Evolutionary conservation across 2,888 invertebrate species (phyloP).

Genomic region (Corythucha ciliata): DNA sequence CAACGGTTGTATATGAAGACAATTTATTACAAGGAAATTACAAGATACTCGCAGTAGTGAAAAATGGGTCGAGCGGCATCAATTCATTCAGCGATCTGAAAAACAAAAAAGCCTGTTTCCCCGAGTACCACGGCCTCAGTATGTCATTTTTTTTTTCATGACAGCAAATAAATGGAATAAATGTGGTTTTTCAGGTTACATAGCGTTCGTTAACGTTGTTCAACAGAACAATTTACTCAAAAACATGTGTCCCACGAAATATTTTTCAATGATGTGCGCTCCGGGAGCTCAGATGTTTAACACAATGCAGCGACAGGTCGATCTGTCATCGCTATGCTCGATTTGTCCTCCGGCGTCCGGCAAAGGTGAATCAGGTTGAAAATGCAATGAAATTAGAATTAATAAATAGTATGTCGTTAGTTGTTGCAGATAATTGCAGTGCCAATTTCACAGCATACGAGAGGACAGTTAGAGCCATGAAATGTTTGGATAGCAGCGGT

Average conservation of each 20-base stretch:
- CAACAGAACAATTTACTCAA: constrained; percentile 10
- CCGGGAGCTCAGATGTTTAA: constrained; percentile 44
- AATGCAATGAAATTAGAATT: neutral
- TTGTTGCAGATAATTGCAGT: constrained; percentile 16
- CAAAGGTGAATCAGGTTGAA: constrained; percentile 5
- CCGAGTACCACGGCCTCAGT: constrained; percentile 58
- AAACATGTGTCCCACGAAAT: constrained; percentile 19
- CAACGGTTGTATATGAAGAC: constrained; percentile 51
- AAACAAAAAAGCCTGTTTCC: constrained; percentile 53
- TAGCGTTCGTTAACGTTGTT: constrained; percentile 10
- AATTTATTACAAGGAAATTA: constrained; percentile 45
- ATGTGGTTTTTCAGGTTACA: constrained; percentile 18
- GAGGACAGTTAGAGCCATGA: constrained; percentile 15
- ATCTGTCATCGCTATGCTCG: constrained; percentile 2
- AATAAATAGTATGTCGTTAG: neutral
- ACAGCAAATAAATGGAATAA: neutral
- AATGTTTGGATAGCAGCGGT: constrained; percentile 20
- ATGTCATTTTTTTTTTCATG: constrained; percentile 28
- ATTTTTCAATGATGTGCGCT: constrained; percentile 33
- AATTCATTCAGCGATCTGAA: constrained; percentile 49
- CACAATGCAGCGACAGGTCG: too few species aligned
- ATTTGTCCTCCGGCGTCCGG: constrained; percentile 12
- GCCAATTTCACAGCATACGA: constrained; percentile 1
- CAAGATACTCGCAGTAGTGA: constrained; percentile 49
- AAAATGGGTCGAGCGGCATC: constrained; percentile 41